These are phyloP conservation scores for Tamias sibiricus DNA, from an alignment of 2,113 vertebrate species.

Conservation along the genomic window DNA sequence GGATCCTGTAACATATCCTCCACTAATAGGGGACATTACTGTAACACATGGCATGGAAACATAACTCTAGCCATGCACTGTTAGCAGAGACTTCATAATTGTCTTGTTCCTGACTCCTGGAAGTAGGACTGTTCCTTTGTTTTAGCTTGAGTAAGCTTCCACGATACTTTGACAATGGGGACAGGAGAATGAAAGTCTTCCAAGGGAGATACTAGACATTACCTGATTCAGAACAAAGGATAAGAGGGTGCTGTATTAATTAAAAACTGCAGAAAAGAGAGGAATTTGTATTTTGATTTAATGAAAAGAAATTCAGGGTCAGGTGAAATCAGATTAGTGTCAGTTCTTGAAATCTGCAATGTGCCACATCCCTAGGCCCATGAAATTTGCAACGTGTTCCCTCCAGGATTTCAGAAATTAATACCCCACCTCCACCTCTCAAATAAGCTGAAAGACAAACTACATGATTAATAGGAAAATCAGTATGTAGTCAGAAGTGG, in stretches of 20 bases:
- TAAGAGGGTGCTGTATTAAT: not conserved
- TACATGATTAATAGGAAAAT: too few species aligned
- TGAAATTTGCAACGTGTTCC: too few species aligned
- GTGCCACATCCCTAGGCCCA: too few species aligned
- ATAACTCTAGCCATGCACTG: not conserved
- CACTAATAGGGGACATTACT: not conserved
- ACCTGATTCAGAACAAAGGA: not conserved
- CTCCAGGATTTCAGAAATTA: too few species aligned
- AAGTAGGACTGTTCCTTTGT: not conserved
- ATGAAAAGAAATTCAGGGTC: constrained; percentile 15
- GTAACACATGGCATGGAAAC: not conserved
- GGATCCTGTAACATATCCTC: not conserved
- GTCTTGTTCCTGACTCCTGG: not conserved
- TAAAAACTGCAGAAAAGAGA: not conserved
- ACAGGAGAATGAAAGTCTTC: not conserved
- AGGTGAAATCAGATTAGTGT: too few species aligned
- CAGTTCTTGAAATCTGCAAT: too few species aligned
- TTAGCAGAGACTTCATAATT: not conserved
- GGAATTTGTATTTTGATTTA: not conserved
- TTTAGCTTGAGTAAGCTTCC: not conserved
- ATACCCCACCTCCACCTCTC: too few species aligned
- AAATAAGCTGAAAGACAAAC: too few species aligned
- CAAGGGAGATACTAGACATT: not conserved
- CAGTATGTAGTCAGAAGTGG: too few species aligned
- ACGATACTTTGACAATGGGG: not conserved